A percentile compares a stretch with the other conserved stretches of the same genome.
phyloP scores from a whole-genome alignment of 1,140 invertebrate species.

The Drosophila azteca region DNA sequence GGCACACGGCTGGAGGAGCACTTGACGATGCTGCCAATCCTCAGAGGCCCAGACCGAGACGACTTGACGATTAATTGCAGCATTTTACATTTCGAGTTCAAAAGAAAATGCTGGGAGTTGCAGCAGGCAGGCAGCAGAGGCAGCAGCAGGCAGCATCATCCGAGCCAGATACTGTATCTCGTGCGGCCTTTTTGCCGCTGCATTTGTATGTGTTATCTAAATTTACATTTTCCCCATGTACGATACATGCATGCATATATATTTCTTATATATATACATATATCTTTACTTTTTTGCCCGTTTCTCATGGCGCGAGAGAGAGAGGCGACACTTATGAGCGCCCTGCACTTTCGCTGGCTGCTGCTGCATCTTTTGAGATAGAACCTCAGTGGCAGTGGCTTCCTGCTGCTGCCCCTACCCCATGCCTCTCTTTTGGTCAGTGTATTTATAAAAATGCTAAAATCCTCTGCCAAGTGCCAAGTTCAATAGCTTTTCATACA shows the following conservation, averaged over 20 bases:
- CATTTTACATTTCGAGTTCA: slow-evolving; percentile 73
- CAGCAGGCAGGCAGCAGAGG: slow-evolving; percentile 4
- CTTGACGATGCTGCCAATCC: slow-evolving; percentile 53
- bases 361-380: slow-evolving; percentile 22
- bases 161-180: slow-evolving; percentile 59
- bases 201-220: slow-evolving; percentile 60
- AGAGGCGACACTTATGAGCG: slow-evolving; percentile 58
- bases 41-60: slow-evolving; percentile 34
- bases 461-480: slow-evolving; percentile 67
- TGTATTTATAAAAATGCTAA: slow-evolving; percentile 69
- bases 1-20: slow-evolving; percentile 42
- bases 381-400: slow-evolving; percentile 35
- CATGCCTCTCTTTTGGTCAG: slow-evolving; percentile 1
- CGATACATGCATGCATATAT: neutral
- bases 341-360: slow-evolving; percentile 35
- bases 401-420: slow-evolving; percentile 40
- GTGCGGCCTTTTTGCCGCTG: slow-evolving; percentile 50
- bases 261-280: too few species aligned
- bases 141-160: slow-evolving; percentile 18
- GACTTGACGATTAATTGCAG: slow-evolving; percentile 71
- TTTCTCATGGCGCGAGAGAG: neutral
- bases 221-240: slow-evolving; percentile 56
- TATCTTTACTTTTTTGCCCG: too few species aligned
- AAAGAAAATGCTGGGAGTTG: slow-evolving; percentile 58
- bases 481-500: slow-evolving; percentile 72